Evolutionary conservation across 1,140 invertebrate genomes (phyloP).

Genomic region (Ceratosolen solmsi): DNA sequence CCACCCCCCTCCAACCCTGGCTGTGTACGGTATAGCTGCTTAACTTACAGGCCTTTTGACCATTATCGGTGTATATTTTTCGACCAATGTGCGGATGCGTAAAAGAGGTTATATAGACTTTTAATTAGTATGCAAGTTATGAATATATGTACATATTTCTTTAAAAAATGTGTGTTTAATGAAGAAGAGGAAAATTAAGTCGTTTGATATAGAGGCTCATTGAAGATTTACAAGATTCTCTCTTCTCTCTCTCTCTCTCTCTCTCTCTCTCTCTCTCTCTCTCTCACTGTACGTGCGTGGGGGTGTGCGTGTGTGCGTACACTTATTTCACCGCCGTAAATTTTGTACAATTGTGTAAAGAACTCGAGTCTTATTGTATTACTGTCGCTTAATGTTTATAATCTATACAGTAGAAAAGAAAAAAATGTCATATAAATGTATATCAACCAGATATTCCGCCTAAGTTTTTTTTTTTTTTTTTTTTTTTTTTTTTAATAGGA

Average conservation of each 20-base stretch:
- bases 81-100: not conserved
- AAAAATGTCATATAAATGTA: no score
- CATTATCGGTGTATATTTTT: slow-evolving; percentile 12
- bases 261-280: no score
- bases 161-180: no score
- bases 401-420: not conserved
- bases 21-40: not conserved
- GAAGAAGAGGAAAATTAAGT: not conserved
- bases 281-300: no score
- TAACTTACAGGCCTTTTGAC: not conserved
- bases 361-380: not conserved
- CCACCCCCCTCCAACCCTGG: not conserved
- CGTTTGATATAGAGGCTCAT: not conserved
- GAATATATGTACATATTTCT: not conserved
- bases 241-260: no score
- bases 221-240: not conserved
- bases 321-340: not conserved
- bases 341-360: not conserved
- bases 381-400: not conserved
- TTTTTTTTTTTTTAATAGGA: no score
- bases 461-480: no score
- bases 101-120: not conserved
- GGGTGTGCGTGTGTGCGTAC: no score
- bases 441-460: no score
- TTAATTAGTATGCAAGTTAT: not conserved